Evolutionary conservation across 2,113 vertebrate species (phyloP), one percentile per base, ranked within the genome.

Genomic region (Phrynosoma platyrhinos): DNA sequence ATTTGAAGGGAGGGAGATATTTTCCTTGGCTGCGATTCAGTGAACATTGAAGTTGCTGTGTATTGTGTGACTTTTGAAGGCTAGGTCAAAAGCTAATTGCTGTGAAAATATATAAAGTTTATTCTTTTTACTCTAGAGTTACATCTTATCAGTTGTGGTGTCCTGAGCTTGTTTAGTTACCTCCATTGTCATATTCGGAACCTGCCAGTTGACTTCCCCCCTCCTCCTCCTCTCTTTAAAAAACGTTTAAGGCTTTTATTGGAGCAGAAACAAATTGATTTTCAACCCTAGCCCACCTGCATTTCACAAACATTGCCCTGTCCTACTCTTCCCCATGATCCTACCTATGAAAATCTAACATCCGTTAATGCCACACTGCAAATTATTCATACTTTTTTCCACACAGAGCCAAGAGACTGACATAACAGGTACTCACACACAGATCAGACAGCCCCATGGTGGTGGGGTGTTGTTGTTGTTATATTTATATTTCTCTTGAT

Each of bases 61-160:
- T 20, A 78, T 72, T 0, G 10, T 12, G 9, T 76, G 86, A 82
- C 20, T 87, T 14, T 86, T 88, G 91, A 76, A 89, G 52, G 20
- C 0, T 88, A 80, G 82, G 2, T 87, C 79, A 91, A 36, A 79
- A 85, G 23, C 72, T 89, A 91, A 72, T 86, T 93, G 36, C 58
- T 82, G 3, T 83, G 25, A 90, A 91, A 91, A 82, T 10, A 42
- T 72, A 27, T 2, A 21, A 82, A 42, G 79, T 66, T 88, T 0
- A 30, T 13, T 81, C 74, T 42, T 25, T 92, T 90, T 86, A 80
- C 1, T n/a, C 18, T 82, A 64, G 42, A 79, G 1, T 83, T 78
- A 80, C 53, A 3, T 91, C 68, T 87, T 91, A 18, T 27, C 1
- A 0, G 83, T 30, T 89, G 82, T 80, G 32, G 79, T 74, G 86